phyloP scores from a whole-genome alignment of 2,113 vertebrate species.

The Gymnobelideus leadbeateri region DNA sequence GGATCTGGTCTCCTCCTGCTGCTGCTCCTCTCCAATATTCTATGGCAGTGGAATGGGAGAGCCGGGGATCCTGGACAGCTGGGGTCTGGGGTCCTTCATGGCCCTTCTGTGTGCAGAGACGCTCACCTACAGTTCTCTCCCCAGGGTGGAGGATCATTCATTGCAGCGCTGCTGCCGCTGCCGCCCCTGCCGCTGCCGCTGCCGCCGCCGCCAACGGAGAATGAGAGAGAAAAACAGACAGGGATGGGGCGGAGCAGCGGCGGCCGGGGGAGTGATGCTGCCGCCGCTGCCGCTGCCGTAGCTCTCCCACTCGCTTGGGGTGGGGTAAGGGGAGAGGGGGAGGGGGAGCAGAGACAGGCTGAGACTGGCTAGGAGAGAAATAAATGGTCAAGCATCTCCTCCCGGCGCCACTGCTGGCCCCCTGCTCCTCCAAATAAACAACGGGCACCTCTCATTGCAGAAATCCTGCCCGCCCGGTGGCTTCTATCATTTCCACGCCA shows the following conservation, averaged over 20 bases:
- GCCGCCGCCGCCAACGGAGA: conserved; percentile 68
- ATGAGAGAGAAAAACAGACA: conserved; percentile 78
- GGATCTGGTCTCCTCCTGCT: conserved; percentile 61
- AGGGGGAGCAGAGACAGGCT: conserved; percentile 52
- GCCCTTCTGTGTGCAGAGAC: conserved; percentile 66
- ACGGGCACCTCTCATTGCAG: conserved; percentile 23
- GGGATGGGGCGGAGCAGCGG: conserved; percentile 77
- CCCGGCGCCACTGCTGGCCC: conserved; percentile 31
- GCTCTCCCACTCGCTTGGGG: conserved; percentile 54
- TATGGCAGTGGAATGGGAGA: conserved; percentile 61
- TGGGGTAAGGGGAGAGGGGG: conserved; percentile 54
- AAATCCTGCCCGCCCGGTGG: conserved; percentile 56
- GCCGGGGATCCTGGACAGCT: conserved; percentile 44
- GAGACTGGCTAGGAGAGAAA: not conserved
- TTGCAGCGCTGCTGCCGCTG: conserved; percentile 74
- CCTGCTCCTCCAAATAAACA: conserved; percentile 33
- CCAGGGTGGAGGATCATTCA: conserved; percentile 76
- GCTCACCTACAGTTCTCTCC: conserved; percentile 75
- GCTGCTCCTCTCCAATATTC: conserved; percentile 6
- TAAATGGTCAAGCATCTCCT: conserved; percentile 37
- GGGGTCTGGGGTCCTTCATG: conserved; percentile 16
- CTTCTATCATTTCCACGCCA: not conserved
- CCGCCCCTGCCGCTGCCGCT: conserved; percentile 48
- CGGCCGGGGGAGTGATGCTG: conserved; percentile 62
- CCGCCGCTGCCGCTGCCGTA: conserved; percentile 72